These are phyloP conservation scores for Timandra comae DNA, from an alignment of 2,888 invertebrate species.

Conservation along the genomic window DNA sequence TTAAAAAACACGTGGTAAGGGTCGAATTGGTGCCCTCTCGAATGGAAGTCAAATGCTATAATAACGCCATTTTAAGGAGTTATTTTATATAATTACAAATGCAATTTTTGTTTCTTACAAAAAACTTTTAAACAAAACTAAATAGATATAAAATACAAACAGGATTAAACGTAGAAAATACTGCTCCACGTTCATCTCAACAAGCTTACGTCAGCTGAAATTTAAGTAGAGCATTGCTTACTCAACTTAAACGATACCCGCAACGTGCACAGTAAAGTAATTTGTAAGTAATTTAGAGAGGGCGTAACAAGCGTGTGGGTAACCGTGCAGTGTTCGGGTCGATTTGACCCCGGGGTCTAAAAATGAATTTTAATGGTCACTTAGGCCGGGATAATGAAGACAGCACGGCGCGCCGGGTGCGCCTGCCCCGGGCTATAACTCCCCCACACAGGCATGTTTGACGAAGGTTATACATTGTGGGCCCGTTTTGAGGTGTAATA, in stretches of 20 bases:
- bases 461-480: conserved; percentile 19
- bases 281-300: conserved; percentile 16
- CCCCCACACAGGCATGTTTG: conserved; percentile 24
- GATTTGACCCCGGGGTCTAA: conserved; percentile 36
- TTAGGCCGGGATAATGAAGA: conserved; percentile 55
- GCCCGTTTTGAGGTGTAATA: conserved; percentile 23
- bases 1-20: no score
- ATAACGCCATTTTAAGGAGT: no score
- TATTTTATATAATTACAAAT: no score
- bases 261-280: conserved; percentile 8
- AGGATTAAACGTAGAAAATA: neutral
- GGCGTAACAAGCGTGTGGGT: conserved; percentile 3
- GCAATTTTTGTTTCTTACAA: no score
- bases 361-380: conserved; percentile 70
- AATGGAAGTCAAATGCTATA: no score
- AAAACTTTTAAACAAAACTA: no score
- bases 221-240: conserved; percentile 1
- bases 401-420: conserved; percentile 30
- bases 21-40: no score
- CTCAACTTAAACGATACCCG: neutral
- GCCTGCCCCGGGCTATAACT: conserved; percentile 29
- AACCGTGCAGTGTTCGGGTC: conserved; percentile 17
- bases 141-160: neutral
- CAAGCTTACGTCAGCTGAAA: neutral
- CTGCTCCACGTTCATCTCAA: neutral